Conservation (phyloP, 2,113 vertebrate genomes). For the Macrotis lagotis region DNA sequence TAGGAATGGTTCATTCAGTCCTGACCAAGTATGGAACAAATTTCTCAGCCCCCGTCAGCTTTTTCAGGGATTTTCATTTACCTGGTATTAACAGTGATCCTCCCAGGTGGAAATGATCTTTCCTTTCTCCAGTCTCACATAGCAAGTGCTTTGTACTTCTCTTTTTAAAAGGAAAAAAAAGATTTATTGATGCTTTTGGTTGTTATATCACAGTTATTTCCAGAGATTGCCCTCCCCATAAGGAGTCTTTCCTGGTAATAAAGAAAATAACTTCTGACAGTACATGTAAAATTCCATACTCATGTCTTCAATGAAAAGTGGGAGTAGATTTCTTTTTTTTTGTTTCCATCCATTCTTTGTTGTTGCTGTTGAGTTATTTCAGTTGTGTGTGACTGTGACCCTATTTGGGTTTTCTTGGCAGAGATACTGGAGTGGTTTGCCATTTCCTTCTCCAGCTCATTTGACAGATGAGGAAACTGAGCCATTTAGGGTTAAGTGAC, state of each 20-base stretch:
- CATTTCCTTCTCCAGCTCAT: neutral
- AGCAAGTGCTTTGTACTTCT: neutral
- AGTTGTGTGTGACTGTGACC: neutral
- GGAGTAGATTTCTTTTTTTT: neutral
- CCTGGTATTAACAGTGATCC: neutral
- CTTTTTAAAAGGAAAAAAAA: neutral
- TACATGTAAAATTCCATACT: neutral
- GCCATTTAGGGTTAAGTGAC: neutral
- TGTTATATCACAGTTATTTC: neutral
- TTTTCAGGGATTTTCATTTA: neutral
- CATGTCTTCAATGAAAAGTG: neutral
- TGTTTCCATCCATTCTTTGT: neutral
- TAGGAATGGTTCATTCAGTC: neutral
- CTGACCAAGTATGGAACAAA: neutral
- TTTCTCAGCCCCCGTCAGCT: neutral
- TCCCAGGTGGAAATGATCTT: neutral
- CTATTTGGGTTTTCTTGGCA: neutral
- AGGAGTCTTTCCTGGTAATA: neutral
- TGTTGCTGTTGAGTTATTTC: neutral
- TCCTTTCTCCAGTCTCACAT: neutral
- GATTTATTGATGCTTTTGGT: neutral
- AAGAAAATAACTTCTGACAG: neutral
- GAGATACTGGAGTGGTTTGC: neutral
- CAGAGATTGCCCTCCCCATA: neutral
- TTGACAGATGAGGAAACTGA: neutral